Evolutionary conservation across 2,113 vertebrate species (phyloP).

Genomic region (Bungarus multicinctus): DNA sequence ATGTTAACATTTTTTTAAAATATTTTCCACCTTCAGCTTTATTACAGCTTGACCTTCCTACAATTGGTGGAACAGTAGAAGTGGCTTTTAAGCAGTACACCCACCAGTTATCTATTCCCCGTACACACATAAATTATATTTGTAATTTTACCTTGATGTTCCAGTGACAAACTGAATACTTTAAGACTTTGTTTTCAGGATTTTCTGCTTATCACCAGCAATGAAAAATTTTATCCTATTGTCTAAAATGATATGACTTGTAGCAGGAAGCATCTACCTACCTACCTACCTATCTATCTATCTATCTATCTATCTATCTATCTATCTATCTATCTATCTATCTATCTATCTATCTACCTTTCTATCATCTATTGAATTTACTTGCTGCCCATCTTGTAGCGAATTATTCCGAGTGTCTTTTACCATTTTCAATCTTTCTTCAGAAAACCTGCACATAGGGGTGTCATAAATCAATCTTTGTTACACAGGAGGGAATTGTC

Average conservation of each 20-base stretch:
- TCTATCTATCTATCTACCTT: too few relatives aligned
- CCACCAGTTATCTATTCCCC: slow-evolving; percentile 1
- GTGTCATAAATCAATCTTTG: neutral
- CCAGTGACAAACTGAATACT: neutral
- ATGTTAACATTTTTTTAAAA: neutral
- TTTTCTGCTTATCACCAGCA: neutral
- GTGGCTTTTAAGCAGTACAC: neutral
- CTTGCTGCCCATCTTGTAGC: neutral
- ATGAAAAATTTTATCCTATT: neutral
- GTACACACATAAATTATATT: neutral
- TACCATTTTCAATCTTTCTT: neutral
- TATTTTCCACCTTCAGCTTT: neutral
- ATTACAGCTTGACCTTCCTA: neutral
- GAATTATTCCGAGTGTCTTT: neutral
- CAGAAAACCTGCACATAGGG: neutral
- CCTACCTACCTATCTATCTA: too few relatives aligned
- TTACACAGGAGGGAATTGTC: neutral
- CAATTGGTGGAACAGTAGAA: slow-evolving; percentile 6
- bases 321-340: too few relatives aligned
- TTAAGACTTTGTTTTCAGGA: neutral
- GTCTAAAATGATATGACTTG: neutral
- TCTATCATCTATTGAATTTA: too few relatives aligned
- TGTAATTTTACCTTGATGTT: slow-evolving; percentile 11
- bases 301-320: too few relatives aligned
- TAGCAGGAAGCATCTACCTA: slow-evolving; percentile 11